Evolutionary conservation across 2,113 vertebrate genomes (phyloP).

Genomic region (Podocnemis expansa): DNA sequence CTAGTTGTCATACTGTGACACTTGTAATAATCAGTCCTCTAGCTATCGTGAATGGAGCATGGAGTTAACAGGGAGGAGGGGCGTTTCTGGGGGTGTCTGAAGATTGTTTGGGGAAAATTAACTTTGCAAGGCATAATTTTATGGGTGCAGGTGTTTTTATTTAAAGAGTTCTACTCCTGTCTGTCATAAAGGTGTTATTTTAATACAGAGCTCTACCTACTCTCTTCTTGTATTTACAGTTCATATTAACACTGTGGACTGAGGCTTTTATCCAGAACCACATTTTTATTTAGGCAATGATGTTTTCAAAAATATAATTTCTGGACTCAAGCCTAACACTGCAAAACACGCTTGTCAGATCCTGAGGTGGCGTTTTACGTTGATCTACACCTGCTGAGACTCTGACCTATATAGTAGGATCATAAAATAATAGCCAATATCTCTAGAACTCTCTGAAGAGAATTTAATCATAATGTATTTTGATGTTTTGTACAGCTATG

Average conservation of each 20-base stretch:
- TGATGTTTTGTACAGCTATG: not conserved
- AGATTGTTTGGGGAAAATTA: not conserved
- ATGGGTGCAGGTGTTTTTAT: not conserved
- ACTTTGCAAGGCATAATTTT: not conserved
- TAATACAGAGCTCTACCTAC: not conserved
- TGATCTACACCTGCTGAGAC: slow-evolving; percentile 10
- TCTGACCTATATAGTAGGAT: not conserved
- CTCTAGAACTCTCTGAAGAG: not conserved
- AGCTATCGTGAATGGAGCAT: not conserved
- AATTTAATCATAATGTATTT: not conserved
- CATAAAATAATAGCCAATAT: slow-evolving; percentile 23
- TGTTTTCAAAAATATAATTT: not conserved
- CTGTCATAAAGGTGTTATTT: not conserved
- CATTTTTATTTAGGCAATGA: not conserved
- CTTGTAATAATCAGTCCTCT: not conserved
- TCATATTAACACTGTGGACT: not conserved
- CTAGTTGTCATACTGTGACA: not conserved
- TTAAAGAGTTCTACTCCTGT: not conserved
- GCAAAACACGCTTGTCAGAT: not conserved
- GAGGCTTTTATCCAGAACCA: not conserved
- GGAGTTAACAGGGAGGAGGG: not conserved
- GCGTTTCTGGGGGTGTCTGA: not conserved
- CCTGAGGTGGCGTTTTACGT: not conserved
- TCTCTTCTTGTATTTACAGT: not conserved
- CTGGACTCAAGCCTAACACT: not conserved